Base-by-base conservation (phyloP, 2,888 invertebrate genomes). In the Epirrhoe tristata region DNA sequence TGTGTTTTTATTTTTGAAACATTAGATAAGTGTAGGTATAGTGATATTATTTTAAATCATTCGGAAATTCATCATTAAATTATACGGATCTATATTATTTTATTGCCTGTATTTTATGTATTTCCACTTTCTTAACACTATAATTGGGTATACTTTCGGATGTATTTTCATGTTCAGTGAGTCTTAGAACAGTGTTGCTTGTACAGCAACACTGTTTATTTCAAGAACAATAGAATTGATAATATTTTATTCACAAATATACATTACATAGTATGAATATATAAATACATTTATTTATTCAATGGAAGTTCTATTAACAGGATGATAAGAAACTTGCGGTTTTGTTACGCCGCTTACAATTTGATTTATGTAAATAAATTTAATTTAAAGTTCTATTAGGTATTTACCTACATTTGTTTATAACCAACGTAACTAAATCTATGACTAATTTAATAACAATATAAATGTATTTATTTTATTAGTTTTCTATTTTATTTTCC, bases 181-280 rank as follows among this genome's bases (percentile, higher is more conserved):
- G 32, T 58, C 14, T 58, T 50, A 58, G 34, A 16, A 57, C 46
- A 48, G n/a, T 39, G 55, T 17, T 39, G n/a, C n/a, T n/a, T n/a
- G n/a, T 39, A 39, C 0, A 46, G 17, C 7, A 5, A 39, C 31
- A n/a, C 7, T 10, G 48, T 16, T 57, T 57, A 48, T 57, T 57
- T 48, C 14, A 5, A 46, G 46, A 32, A 48, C 32, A 55, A 55
- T 46, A n/a, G 8, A 24, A 46, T 17, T 46, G n/a, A 43, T 2
- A 10, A 55, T 31, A 14, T 6, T 31, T 6, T 12, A 46, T n/a
- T 31, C 31, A 46, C 12, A 32, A 32, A 57, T 48, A 14, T 3
- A 34, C 6, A 34, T 58, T 3, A 34, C 6, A 34, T 58, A 5
- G 39, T 43, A 43, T 55, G 6, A 54, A 54, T n/a, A n/a, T n/a